These are phyloP conservation scores for Nemapogon koenigi DNA, from an alignment of 2,888 invertebrate species.

Conservation along the genomic window DNA sequence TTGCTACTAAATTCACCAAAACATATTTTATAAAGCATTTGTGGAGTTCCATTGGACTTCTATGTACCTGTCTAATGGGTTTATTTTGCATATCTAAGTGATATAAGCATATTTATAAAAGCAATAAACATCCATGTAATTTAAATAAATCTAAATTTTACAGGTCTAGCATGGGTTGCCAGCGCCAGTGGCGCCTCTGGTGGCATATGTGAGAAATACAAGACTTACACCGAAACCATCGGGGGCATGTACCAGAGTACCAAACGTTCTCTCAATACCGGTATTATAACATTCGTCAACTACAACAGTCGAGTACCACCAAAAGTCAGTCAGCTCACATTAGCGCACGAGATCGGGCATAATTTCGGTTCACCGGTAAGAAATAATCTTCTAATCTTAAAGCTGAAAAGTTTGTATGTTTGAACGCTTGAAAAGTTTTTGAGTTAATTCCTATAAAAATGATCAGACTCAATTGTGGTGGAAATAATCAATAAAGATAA, in stretches of 20 bases:
- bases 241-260: slow-evolving; percentile 94
- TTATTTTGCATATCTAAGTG: slow-evolving; percentile 9
- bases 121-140: background rate
- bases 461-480: too few relatives aligned
- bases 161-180: slow-evolving; percentile 98
- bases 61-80: slow-evolving; percentile 8
- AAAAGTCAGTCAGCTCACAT: slow-evolving; percentile 95
- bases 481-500: too few relatives aligned
- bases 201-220: slow-evolving; percentile 98
- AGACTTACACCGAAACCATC: slow-evolving; percentile 95
- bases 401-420: too few relatives aligned
- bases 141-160: background rate
- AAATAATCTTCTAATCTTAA: too few relatives aligned
- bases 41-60: too few relatives aligned
- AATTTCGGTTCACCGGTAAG: slow-evolving; percentile 97
- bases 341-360: slow-evolving; percentile 99
- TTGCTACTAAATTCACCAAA: too few relatives aligned
- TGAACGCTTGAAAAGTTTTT: too few relatives aligned
- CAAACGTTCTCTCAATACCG: slow-evolving; percentile 94
- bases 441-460: too few relatives aligned
- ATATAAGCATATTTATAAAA: slow-evolving; percentile 1
- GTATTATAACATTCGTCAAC: slow-evolving; percentile 98
- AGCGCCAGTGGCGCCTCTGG: slow-evolving; percentile 97
- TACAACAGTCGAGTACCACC: slow-evolving; percentile 97
- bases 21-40: too few relatives aligned